Evolutionary conservation across 2,797 vertebrate species (phyloP).

Genomic region (Erethizon dorsatum): DNA sequence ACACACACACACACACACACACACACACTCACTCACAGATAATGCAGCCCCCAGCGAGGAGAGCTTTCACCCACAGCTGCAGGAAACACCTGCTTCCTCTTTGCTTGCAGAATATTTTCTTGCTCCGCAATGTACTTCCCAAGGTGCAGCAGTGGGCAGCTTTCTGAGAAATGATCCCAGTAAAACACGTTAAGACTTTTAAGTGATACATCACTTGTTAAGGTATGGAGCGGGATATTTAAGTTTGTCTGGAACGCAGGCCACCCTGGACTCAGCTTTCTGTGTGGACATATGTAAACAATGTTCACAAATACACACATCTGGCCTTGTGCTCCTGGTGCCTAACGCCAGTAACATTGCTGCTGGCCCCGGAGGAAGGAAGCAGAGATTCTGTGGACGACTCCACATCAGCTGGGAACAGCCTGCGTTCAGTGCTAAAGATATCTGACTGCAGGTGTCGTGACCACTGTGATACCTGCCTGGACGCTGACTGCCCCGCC

Average conservation of each 20-base stretch:
- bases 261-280: neutral
- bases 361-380: neutral
- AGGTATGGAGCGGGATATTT: neutral
- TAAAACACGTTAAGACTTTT: slow-evolving; percentile 2
- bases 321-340: neutral
- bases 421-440: neutral
- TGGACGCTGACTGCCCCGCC: neutral
- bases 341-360: neutral
- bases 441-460: neutral
- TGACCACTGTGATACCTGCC: neutral
- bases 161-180: slow-evolving; percentile 46
- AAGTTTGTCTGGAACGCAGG: neutral
- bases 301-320: neutral
- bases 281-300: neutral
- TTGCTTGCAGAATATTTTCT: neutral
- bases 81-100: neutral
- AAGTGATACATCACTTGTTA: neutral
- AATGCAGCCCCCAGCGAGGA: neutral
- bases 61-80: neutral
- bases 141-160: neutral
- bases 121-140: neutral
- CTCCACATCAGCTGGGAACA: neutral
- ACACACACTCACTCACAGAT: neutral
- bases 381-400: neutral
- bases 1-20: neutral